These are phyloP conservation scores for Streblospio benedicti DNA, from an alignment of 1,140 invertebrate species.

Conservation along the genomic window DNA sequence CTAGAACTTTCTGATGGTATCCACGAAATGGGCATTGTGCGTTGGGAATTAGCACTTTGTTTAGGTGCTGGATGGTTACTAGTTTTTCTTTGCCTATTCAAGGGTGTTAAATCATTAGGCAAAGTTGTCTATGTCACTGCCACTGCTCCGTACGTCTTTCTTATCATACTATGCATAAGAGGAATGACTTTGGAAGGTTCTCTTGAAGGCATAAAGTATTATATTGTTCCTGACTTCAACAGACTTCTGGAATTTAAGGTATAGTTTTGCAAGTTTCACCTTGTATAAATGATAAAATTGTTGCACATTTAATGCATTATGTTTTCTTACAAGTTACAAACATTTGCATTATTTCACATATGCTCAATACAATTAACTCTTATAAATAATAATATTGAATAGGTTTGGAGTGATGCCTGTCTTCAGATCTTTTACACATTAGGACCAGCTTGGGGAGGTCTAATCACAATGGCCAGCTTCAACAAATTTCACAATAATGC, in stretches of 20 bases:
- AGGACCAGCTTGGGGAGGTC: constrained; percentile 77
- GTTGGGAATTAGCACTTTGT: constrained; percentile 13
- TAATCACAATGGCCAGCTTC: constrained; percentile 85
- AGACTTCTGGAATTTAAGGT: constrained; percentile 8
- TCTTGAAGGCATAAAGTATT: constrained; percentile 65
- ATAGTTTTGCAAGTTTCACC: background rate
- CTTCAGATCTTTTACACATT: constrained; percentile 83
- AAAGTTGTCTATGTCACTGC: constrained; percentile 67
- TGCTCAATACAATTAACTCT: too few species aligned
- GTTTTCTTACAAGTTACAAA: background rate
- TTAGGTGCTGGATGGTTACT: constrained; percentile 16
- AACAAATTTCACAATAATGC: constrained; percentile 81
- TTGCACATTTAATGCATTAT: too few species aligned
- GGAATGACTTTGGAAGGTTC: constrained; percentile 83
- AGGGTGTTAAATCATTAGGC: constrained; percentile 16
- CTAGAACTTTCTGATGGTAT: constrained; percentile 15
- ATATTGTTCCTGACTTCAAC: constrained; percentile 50
- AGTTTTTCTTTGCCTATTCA: constrained; percentile 19
- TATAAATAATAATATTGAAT: too few species aligned
- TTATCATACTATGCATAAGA: constrained; percentile 73
- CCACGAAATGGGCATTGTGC: constrained; percentile 10
- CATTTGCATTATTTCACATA: too few species aligned
- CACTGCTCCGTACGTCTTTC: constrained; percentile 77
- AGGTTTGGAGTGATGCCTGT: constrained; percentile 79
- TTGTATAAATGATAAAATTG: background rate